A percentile compares a stretch with the other conserved stretches of the same genome.
Evolutionary conservation across 1,140 invertebrate genomes (phyloP).

Genomic region (Drosophila navojoa): DNA sequence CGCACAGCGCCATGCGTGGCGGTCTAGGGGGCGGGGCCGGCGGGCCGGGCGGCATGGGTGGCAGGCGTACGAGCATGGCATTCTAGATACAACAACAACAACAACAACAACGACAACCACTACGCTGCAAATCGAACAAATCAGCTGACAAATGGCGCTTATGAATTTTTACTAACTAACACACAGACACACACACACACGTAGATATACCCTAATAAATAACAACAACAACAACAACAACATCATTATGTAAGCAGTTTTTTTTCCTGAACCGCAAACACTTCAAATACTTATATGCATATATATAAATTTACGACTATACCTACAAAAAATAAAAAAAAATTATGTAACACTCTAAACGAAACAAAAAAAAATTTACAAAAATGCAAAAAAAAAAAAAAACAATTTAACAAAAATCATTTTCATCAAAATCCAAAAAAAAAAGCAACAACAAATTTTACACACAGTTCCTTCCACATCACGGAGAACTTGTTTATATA

Average conservation of each 20-base stretch:
- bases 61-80: constrained; percentile 81
- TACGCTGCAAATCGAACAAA: constrained; percentile 31
- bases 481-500: background rate
- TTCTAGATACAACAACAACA: constrained; percentile 57
- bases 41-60: constrained; percentile 50
- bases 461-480: background rate
- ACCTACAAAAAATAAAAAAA: too few species aligned
- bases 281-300: constrained; percentile 23
- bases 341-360: background rate
- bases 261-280: constrained; percentile 34
- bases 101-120: background rate
- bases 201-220: constrained; percentile 28
- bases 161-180: constrained; percentile 58
- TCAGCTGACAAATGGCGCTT: constrained; percentile 72
- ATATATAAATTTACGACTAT: background rate
- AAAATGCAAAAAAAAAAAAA: background rate
- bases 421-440: background rate
- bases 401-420: background rate
- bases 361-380: constrained; percentile 5
- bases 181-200: constrained; percentile 16
- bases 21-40: constrained; percentile 26
- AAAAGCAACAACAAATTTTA: background rate
- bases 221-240: constrained; percentile 36
- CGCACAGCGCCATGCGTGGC: constrained; percentile 71
- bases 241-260: constrained; percentile 43